Evolutionary conservation across 2,888 invertebrate species (phyloP).

Genomic region (Drosophila putrida): DNA sequence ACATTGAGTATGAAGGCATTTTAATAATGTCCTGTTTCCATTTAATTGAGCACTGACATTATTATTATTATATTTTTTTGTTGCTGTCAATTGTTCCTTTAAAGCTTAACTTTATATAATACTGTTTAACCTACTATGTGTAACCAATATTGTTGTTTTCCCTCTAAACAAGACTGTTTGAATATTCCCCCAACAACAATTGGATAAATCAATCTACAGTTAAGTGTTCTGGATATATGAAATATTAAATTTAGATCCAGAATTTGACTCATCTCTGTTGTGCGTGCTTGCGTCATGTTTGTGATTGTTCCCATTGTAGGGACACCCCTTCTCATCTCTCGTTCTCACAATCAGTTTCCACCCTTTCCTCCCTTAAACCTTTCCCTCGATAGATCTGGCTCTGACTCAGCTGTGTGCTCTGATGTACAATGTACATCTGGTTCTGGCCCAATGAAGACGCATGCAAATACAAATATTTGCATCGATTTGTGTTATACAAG

Average conservation of each 20-base stretch:
- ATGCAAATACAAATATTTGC: constrained; percentile 79
- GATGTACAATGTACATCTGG: constrained; percentile 25
- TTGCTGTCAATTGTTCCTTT: no score
- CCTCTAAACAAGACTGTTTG: no score
- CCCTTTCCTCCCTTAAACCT: neutral
- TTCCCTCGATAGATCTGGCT: constrained; percentile 6
- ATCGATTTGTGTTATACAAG: constrained; percentile 74
- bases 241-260: neutral
- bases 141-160: no score
- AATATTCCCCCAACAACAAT: neutral
- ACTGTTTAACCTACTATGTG: no score
- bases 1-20: no score
- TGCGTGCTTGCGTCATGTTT: constrained; percentile 49
- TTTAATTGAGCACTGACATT: no score
- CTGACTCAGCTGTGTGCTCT: constrained; percentile 29
- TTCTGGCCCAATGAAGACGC: constrained; percentile 65
- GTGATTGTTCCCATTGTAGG: constrained; percentile 24
- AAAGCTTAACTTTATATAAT: no score
- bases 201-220: neutral
- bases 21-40: no score
- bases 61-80: no score
- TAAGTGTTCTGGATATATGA: neutral
- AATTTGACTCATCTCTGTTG: constrained; percentile 12
- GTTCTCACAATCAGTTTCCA: no score
- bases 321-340: neutral